phyloP scores from a whole-genome alignment of 2,113 vertebrate genomes.

The Chunga burmeisteri region DNA sequence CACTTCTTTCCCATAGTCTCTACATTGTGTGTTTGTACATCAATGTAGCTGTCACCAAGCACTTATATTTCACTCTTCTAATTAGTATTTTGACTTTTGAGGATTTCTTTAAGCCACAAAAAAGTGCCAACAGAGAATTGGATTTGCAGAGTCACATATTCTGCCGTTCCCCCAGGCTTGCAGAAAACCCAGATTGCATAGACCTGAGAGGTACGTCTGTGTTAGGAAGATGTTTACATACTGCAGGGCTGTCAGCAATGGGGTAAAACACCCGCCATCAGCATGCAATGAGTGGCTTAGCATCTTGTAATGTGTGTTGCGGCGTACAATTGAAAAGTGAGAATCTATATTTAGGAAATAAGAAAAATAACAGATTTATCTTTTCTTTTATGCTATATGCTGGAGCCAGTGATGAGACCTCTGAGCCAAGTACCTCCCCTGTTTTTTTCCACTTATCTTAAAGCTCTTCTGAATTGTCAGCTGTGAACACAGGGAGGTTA shows the following conservation, averaged over 20 bases:
- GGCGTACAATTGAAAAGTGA: not conserved
- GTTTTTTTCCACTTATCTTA: slow-evolving; percentile 29
- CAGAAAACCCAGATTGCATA: not conserved
- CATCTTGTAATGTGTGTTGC: not conserved
- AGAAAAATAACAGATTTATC: not conserved
- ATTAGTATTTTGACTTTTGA: not conserved
- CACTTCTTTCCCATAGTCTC: not conserved
- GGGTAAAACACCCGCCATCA: not conserved
- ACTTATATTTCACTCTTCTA: not conserved
- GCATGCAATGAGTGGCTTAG: not conserved
- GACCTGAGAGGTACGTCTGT: not conserved
- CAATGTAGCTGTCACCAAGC: not conserved
- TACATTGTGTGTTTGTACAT: not conserved
- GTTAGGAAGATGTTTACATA: not conserved
- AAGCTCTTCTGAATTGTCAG: slow-evolving; percentile 41
- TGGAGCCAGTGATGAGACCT: not conserved
- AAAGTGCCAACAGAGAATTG: not conserved
- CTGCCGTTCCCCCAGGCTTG: not conserved
- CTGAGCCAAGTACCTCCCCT: not conserved
- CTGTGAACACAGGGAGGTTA: slow-evolving; percentile 44
- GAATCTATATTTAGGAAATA: not conserved
- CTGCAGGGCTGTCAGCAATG: not conserved
- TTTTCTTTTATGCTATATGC: not conserved
- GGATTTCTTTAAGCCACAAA: not conserved
- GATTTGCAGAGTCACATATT: not conserved